phyloP scores from a whole-genome alignment of 2,888 invertebrate species.

The Prosopocoilus inquinatus region DNA sequence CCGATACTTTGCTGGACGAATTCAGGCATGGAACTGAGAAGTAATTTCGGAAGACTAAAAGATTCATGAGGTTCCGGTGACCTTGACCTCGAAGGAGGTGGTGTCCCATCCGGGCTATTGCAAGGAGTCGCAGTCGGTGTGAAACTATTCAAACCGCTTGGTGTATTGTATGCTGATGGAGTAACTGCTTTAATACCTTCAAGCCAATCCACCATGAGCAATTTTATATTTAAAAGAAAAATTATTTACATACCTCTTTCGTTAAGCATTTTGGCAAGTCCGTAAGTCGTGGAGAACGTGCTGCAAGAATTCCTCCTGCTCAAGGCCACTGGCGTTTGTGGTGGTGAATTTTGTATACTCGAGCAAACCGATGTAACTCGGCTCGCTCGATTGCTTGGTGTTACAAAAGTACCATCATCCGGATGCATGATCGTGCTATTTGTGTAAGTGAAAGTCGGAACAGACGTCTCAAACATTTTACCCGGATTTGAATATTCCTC shows the following conservation, averaged over 20 bases:
- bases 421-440: constrained; percentile 89
- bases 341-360: constrained; percentile 54
- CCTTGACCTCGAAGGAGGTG: constrained; percentile 55
- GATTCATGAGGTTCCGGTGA: constrained; percentile 57
- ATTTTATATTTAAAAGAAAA: not conserved
- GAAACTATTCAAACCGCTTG: constrained; percentile 63
- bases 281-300: constrained; percentile 70
- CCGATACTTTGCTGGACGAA: constrained; percentile 63
- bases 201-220: not conserved
- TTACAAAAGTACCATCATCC: constrained; percentile 74
- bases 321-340: constrained; percentile 52
- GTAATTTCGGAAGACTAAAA: constrained; percentile 53
- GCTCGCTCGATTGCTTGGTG: constrained; percentile 60
- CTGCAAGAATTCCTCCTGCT: constrained; percentile 80
- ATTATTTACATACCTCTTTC: constrained; percentile 57
- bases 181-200: constrained; percentile 67
- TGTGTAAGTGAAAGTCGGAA: constrained; percentile 81
- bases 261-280: constrained; percentile 74
- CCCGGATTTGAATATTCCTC: constrained; percentile 68
- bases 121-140: constrained; percentile 85
- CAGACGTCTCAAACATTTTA: constrained; percentile 73
- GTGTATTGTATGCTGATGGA: constrained; percentile 65
- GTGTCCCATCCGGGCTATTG: constrained; percentile 76
- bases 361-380: constrained; percentile 64
- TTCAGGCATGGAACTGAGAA: constrained; percentile 66